phyloP scores from a whole-genome alignment of 37 sponge, comb jelly and placozoan species.

The Diacarnus erythraeanus region DNA sequence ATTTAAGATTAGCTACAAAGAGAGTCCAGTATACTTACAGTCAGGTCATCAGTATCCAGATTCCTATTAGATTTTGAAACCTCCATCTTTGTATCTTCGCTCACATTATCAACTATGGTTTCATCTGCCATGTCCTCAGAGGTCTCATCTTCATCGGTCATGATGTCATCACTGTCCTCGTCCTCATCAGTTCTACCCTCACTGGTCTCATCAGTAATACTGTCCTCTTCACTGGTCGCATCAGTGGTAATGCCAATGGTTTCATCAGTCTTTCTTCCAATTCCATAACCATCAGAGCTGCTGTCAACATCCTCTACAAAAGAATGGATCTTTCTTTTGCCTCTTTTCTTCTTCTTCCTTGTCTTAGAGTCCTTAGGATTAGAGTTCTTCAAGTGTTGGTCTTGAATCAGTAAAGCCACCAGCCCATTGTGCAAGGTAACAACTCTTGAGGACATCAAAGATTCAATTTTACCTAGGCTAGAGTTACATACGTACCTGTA shows the following conservation, averaged over 20 bases:
- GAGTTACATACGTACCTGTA: too few relatives aligned
- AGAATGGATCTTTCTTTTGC: background rate
- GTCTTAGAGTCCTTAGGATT: background rate
- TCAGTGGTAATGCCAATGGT: background rate
- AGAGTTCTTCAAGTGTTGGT: background rate
- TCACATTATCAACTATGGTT: background rate
- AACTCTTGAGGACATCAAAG: background rate
- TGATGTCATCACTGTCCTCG: background rate
- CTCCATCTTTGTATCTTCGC: too few relatives aligned
- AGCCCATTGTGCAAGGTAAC: conserved; percentile 30
- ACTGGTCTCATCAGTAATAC: conserved; percentile 10
- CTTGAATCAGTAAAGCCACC: conserved; percentile 21
- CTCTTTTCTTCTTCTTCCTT: conserved; percentile 7
- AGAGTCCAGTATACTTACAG: background rate
- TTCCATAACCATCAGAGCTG: background rate
- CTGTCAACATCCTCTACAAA: background rate
- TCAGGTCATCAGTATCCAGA: background rate
- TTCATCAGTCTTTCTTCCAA: too few relatives aligned
- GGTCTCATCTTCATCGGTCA: background rate
- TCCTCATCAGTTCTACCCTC: conserved; percentile 5
- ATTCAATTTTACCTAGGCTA: too few relatives aligned
- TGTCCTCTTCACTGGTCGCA: background rate
- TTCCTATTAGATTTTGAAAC: too few relatives aligned
- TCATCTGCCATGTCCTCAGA: background rate
- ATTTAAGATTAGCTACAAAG: too few relatives aligned